A percentile compares a stretch with the other conserved stretches of the same genome.
Conservation (phyloP, 2,797 vertebrate species). For the Lagorchestes hirsutus region DNA sequence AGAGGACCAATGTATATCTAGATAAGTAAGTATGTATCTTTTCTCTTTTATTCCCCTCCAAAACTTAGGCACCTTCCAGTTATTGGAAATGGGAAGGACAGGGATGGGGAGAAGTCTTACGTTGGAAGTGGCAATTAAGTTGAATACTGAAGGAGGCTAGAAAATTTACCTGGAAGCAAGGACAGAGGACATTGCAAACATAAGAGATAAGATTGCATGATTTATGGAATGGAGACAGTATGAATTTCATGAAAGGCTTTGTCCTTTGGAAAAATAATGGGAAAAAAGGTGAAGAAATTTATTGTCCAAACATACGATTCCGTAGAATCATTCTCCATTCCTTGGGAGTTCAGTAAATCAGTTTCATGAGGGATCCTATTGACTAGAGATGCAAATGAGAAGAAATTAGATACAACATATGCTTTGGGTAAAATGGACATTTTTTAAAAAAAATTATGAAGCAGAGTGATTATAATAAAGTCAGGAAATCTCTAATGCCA, state of each 20-base stretch:
- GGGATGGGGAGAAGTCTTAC: not conserved
- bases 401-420: slow-evolving; percentile 14
- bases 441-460: not conserved
- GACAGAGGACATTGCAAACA: not conserved
- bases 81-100: not conserved
- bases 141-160: not conserved
- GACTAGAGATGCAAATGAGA: not conserved
- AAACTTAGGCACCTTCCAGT: not conserved
- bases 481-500: slow-evolving; percentile 17
- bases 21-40: not conserved
- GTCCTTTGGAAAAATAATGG: not conserved
- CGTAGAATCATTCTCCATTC: not conserved
- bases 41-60: not conserved
- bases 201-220: not conserved
- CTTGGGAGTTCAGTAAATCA: not conserved
- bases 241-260: not conserved
- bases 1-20: not conserved
- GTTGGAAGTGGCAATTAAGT: not conserved
- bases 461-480: slow-evolving; percentile 4
- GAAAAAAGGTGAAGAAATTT: not conserved
- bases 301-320: slow-evolving; percentile 14
- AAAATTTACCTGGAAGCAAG: not conserved
- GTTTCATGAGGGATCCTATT: not conserved
- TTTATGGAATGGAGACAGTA: not conserved
- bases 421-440: not conserved